Conservation (phyloP, 2,888 invertebrate genomes). For the Perdita meconis region DNA sequence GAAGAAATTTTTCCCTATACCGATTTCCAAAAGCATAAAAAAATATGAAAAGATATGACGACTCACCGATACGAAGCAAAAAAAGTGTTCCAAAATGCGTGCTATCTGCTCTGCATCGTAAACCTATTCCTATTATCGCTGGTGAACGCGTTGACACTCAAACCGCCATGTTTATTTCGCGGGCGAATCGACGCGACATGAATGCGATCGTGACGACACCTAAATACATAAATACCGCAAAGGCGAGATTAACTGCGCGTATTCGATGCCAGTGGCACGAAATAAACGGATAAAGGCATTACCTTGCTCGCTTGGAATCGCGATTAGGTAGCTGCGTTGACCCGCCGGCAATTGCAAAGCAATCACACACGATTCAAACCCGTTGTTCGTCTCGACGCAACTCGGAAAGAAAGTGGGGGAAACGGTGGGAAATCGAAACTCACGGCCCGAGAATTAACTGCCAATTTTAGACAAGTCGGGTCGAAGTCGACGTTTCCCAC, state of each 20-base stretch:
- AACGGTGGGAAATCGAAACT: conserved; percentile 31
- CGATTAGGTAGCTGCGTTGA: not conserved
- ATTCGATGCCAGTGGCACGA: conserved; percentile 26
- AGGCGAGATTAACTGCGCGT: not conserved
- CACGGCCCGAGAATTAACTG: conserved; percentile 68
- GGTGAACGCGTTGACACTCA: not conserved
- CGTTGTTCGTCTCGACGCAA: not conserved
- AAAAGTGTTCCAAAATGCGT: not conserved
- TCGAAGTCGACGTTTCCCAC: conserved; percentile 42
- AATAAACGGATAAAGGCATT: conserved; percentile 31
- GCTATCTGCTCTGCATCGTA: not conserved
- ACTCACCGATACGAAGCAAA: not conserved
- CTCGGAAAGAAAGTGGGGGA: conserved; percentile 5
- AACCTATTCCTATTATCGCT: not conserved
- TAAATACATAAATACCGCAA: not conserved
- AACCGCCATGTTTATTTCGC: not conserved
- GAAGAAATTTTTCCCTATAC: not conserved
- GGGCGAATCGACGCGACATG: not conserved
- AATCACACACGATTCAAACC: not conserved
- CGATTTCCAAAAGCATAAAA: too few relatives aligned
- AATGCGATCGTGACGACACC: not conserved
- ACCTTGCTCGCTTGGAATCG: conserved; percentile 2
- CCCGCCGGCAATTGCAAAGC: not conserved
- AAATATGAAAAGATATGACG: not conserved
- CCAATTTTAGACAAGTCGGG: conserved; percentile 59